phyloP scores from a whole-genome alignment of 1,140 invertebrate species.

The Drosophila murphyi region DNA sequence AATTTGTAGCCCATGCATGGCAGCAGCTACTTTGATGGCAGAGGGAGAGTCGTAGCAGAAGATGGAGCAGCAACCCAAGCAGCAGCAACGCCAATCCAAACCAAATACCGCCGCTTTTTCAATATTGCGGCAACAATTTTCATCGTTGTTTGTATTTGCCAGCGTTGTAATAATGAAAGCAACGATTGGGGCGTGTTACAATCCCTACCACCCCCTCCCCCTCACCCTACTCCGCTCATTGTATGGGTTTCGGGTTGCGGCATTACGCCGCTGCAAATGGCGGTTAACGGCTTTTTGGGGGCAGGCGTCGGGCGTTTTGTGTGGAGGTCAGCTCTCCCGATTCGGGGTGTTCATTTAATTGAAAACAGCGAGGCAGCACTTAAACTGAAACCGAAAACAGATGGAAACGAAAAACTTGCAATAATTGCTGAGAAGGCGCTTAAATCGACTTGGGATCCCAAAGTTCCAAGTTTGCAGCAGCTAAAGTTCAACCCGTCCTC shows the following conservation, averaged over 20 bases:
- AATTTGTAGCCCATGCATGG: constrained; percentile 56
- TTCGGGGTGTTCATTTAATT: constrained; percentile 77
- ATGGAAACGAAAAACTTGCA: constrained; percentile 77
- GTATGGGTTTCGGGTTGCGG: constrained; percentile 42
- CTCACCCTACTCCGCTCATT: constrained; percentile 5
- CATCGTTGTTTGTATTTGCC: constrained; percentile 77
- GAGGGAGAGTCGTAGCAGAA: no score
- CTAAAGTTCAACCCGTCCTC: constrained; percentile 58
- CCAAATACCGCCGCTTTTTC: constrained; percentile 77
- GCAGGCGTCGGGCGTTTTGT: neutral
- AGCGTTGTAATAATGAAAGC: constrained; percentile 79
- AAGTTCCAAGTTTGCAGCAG: constrained; percentile 16
- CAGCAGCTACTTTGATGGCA: constrained; percentile 32
- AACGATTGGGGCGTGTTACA: constrained; percentile 59
- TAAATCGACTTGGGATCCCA: constrained; percentile 52
- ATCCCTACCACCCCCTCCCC: neutral
- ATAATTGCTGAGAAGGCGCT: constrained; percentile 59
- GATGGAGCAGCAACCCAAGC: neutral
- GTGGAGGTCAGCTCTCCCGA: constrained; percentile 2
- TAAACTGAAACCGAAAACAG: constrained; percentile 76
- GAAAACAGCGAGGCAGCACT: constrained; percentile 73
- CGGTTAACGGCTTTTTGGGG: constrained; percentile 12
- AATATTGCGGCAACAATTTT: constrained; percentile 82
- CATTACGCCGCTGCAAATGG: constrained; percentile 23
- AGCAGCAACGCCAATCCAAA: constrained; percentile 34